These are phyloP conservation scores for Andrena flavipes DNA, from an alignment of 2,888 invertebrate genomes.

Conservation along the genomic window DNA sequence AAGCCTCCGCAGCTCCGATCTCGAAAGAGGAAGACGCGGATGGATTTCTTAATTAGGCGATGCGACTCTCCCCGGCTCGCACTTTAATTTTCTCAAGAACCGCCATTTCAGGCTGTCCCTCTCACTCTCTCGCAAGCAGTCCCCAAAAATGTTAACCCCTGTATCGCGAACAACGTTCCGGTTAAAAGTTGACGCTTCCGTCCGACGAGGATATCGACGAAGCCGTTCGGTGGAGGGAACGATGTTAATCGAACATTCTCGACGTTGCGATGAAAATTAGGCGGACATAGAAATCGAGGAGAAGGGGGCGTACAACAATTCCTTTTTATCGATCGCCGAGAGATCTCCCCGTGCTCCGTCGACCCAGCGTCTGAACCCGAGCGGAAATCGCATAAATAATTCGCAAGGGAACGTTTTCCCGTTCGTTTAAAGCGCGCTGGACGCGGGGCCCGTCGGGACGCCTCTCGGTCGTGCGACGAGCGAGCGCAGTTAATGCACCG, in stretches of 20 bases:
- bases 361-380: conserved; percentile 46
- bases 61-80: conserved; percentile 58
- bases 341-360: conserved; percentile 25
- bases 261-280: conserved; percentile 46
- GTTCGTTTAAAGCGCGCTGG: conserved; percentile 44
- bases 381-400: conserved; percentile 70
- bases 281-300: conserved; percentile 44
- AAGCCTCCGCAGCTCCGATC: conserved; percentile 49
- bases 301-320: conserved; percentile 18
- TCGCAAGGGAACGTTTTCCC: conserved; percentile 44
- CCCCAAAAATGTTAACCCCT: conserved; percentile 50
- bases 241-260: conserved; percentile 33
- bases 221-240: background rate
- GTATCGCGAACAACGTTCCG: background rate
- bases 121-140: conserved; percentile 49
- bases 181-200: background rate
- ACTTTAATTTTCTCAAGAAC: conserved; percentile 65
- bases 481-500: conserved; percentile 54
- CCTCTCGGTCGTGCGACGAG: conserved; percentile 38
- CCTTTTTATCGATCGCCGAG: conserved; percentile 56
- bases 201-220: conserved; percentile 24
- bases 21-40: conserved; percentile 71
- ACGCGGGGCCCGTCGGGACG: conserved; percentile 41
- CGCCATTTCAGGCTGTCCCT: conserved; percentile 16
- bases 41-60: conserved; percentile 72